These are phyloP conservation scores for Columbina picui DNA, from an alignment of 2,113 vertebrate genomes.

Conservation along the genomic window DNA sequence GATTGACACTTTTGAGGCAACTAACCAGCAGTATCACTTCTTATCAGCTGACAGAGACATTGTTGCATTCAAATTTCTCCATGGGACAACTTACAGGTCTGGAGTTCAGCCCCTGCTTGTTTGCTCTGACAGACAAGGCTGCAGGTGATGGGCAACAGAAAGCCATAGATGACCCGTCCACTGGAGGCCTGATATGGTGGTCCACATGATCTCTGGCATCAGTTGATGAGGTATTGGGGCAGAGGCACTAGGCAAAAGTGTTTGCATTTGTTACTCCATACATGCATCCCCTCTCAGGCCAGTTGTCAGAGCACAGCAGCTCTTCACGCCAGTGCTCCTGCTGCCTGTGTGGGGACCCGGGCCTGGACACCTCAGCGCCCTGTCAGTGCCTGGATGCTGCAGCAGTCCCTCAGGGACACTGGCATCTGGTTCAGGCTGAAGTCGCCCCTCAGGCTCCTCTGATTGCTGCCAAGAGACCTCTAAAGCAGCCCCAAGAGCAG, in stretches of 20 bases:
- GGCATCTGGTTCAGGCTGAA: neutral
- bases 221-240: neutral
- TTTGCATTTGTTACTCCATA: neutral
- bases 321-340: neutral
- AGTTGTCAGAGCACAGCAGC: neutral
- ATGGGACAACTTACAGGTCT: neutral
- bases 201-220: neutral
- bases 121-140: neutral
- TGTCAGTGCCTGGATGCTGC: neutral
- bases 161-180: neutral
- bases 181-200: accelerated
- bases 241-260: neutral
- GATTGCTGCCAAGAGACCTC: neutral
- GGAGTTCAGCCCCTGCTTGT: neutral
- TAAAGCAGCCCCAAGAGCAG: neutral
- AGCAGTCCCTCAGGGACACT: neutral
- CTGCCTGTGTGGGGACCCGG: neutral
- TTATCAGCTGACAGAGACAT: neutral
- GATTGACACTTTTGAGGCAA: slow-evolving; percentile 38
- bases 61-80: neutral
- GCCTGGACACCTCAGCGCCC: neutral
- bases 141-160: neutral
- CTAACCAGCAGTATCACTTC: slow-evolving; percentile 14
- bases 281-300: neutral
- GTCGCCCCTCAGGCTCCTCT: neutral